Percentiles rank a stretch among this genome's conserved stretches.
phyloP scores from a whole-genome alignment of 2,113 vertebrate species.

The Ptilonorhynchus violaceus region DNA sequence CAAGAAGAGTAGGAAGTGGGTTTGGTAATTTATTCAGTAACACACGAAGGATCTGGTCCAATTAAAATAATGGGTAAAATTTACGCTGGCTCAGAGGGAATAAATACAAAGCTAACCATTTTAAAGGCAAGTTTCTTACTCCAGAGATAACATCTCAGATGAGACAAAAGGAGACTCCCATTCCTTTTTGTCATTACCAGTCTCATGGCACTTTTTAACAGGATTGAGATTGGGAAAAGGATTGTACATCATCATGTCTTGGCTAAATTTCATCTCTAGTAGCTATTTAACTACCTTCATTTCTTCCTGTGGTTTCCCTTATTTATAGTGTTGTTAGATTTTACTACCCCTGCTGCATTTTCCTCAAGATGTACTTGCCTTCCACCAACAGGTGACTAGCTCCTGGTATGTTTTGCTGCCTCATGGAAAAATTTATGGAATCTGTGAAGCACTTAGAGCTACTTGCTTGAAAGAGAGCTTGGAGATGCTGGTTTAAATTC shows the following conservation, averaged over 20 bases:
- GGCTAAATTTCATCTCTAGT: not conserved
- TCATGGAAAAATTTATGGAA: not conserved
- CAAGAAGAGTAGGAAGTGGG: constrained; percentile 1
- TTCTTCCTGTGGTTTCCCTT: constrained; percentile 1
- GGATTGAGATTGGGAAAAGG: not conserved
- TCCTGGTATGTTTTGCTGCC: not conserved
- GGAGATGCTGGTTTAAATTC: not conserved
- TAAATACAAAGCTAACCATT: not conserved
- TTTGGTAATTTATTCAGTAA: not conserved
- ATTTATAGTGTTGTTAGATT: not conserved
- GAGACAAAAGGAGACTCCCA: not conserved
- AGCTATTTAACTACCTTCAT: not conserved
- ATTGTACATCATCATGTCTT: not conserved
- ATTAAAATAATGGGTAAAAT: not conserved
- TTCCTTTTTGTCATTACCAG: not conserved
- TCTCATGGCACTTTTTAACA: not conserved
- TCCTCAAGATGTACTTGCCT: not conserved
- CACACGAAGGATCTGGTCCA: not conserved
- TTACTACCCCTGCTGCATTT: not conserved
- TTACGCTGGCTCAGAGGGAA: not conserved
- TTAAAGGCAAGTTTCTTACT: not conserved
- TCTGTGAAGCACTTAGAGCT: not conserved
- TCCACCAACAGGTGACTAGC: not conserved
- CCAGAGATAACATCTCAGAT: not conserved
- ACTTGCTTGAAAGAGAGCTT: not conserved